A percentile compares a stretch with the other conserved stretches of the same genome.
phyloP scores from a whole-genome alignment of 2,888 invertebrate species.

The Calliopum simillimum region DNA sequence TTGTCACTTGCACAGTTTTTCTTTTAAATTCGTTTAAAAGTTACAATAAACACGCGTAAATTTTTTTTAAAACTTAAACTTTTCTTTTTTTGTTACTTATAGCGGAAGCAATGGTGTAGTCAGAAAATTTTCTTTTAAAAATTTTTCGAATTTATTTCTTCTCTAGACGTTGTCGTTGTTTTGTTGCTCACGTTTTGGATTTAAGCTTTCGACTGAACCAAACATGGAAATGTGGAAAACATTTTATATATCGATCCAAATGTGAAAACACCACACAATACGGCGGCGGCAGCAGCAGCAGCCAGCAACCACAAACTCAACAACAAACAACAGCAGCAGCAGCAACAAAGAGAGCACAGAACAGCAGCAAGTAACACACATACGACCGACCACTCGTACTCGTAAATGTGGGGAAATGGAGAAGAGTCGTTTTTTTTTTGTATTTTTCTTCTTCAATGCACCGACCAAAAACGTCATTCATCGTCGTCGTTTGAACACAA shows the following conservation, averaged over 20 bases:
- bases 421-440: too few species aligned
- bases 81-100: conserved; percentile 25
- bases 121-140: conserved; percentile 10
- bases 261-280: conserved; percentile 25
- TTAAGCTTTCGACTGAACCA: conserved; percentile 65
- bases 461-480: too few species aligned
- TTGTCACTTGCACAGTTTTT: conserved; percentile 2
- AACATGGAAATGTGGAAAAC: conserved; percentile 65
- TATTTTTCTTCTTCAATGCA: too few species aligned
- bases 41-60: conserved; percentile 11
- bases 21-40: too few species aligned
- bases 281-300: conserved; percentile 4
- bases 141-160: conserved; percentile 26
- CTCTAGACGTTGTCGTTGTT: too few species aligned
- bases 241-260: conserved; percentile 65
- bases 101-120: conserved; percentile 13
- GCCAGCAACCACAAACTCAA: not conserved
- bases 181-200: conserved; percentile 47
- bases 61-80: conserved; percentile 16
- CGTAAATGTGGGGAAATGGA: not conserved
- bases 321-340: not conserved
- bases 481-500: too few species aligned
- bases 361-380: not conserved
- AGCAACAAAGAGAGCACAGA: not conserved
- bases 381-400: not conserved